Conservation (phyloP, 30 jellyfish, hydroid and myxozoan species). For the Pseudorhiza aurosa region DNA sequence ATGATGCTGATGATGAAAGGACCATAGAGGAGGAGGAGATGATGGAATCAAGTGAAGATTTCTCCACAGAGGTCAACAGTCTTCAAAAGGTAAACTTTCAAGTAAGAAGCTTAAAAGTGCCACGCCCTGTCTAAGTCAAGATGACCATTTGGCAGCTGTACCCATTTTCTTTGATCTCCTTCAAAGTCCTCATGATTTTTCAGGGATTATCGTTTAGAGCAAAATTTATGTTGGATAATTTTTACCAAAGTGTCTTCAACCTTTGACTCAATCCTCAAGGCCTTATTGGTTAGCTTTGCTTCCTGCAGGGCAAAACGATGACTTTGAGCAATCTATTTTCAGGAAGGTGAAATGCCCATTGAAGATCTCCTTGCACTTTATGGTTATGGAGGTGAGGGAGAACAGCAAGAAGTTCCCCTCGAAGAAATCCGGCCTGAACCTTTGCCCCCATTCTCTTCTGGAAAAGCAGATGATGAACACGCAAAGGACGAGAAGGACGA, state of each 20-base stretch:
- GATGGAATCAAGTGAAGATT: constrained; percentile 79
- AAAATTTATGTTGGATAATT: too few relatives aligned
- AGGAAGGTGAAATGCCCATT: constrained; percentile 99
- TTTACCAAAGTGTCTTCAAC: too few relatives aligned
- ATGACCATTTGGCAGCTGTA: too few relatives aligned
- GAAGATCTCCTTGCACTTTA: constrained; percentile 91
- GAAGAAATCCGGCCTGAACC: constrained; percentile 74
- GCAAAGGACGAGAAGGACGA: constrained; percentile 41
- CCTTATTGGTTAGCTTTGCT: too few relatives aligned
- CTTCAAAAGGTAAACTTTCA: constrained; percentile 87
- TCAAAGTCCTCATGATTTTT: too few relatives aligned
- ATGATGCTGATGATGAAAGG: constrained; percentile 92
- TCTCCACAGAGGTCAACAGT: constrained; percentile 84
- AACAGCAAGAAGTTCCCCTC: constrained; percentile 65
- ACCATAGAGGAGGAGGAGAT: constrained; percentile 96
- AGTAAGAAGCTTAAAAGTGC: too few relatives aligned
- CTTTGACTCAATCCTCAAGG: too few relatives aligned
- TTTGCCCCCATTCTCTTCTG: constrained; percentile 40
- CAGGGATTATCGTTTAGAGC: too few relatives aligned
- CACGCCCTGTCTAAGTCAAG: too few relatives aligned
- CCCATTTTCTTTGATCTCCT: too few relatives aligned
- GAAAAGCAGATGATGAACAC: constrained; percentile 11
- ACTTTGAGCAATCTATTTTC: too few relatives aligned
- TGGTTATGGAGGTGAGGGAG: constrained; percentile 77
- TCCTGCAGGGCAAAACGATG: too few relatives aligned